phyloP scores from a whole-genome alignment of 2,113 vertebrate species.

The Gambusia affinis region DNA sequence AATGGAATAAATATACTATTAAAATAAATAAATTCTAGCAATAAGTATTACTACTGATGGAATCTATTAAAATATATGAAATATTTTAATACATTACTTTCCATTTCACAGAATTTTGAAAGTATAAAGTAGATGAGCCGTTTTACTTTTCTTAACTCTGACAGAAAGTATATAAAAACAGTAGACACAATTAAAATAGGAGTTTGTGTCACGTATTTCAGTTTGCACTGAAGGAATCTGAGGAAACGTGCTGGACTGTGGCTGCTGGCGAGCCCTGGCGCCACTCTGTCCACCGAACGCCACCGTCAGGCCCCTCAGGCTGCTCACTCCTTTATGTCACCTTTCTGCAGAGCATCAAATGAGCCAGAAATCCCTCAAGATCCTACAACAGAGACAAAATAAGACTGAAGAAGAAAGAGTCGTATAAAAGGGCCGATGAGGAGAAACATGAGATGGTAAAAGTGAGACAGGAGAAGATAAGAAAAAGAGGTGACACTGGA shows the following conservation, averaged over 20 bases:
- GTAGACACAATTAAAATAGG: not conserved
- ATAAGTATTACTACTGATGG: no score
- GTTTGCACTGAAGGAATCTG: constrained; percentile 9
- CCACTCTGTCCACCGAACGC: constrained; percentile 58
- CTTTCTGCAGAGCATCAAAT: constrained; percentile 36
- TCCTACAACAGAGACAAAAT: constrained; percentile 12
- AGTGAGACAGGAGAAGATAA: not conserved
- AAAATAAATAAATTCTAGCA: no score
- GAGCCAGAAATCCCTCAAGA: constrained; percentile 29
- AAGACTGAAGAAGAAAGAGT: not conserved
- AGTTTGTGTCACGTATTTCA: constrained; percentile 21
- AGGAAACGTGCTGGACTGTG: not conserved
- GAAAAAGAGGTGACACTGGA: constrained; percentile 46
- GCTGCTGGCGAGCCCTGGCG: constrained; percentile 39
- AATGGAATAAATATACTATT: no score
- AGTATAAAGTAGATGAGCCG: no score
- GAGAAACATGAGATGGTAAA: constrained; percentile 10
- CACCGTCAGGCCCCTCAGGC: constrained; percentile 31
- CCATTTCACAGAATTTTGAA: no score
- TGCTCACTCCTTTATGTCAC: constrained; percentile 33
- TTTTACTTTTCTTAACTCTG: no score
- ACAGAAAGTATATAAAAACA: not conserved
- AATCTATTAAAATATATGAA: no score
- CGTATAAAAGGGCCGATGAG: constrained; percentile 8
- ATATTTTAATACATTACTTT: no score